Percentiles rank a stretch among this genome's conserved stretches.
These are phyloP conservation scores for Harpagifer antarcticus DNA, from an alignment of 2,797 vertebrate species.

Conservation along the genomic window DNA sequence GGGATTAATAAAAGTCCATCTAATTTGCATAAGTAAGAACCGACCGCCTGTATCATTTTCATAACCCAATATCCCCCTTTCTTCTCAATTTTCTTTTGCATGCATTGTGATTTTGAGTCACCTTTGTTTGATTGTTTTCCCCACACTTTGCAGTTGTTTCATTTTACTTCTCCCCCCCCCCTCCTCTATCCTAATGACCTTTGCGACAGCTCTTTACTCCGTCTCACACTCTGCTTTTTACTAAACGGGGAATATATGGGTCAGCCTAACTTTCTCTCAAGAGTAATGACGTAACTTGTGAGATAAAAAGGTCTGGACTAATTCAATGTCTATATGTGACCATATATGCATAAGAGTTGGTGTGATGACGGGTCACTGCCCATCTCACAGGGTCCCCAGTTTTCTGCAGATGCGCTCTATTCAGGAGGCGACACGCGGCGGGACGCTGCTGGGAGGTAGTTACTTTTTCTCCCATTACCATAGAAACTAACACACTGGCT, in stretches of 20 bases:
- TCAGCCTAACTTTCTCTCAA: slow-evolving; percentile 89
- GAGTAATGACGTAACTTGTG: slow-evolving; percentile 94
- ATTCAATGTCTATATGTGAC: slow-evolving; percentile 77
- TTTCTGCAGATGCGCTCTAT: slow-evolving; percentile 99
- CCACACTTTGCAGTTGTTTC: slow-evolving; percentile 81
- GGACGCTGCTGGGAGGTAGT: slow-evolving; percentile 94
- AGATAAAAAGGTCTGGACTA: slow-evolving; percentile 90
- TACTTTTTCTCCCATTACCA: slow-evolving; percentile 94
- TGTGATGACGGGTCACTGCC: slow-evolving; percentile 97
- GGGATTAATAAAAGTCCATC: too few species aligned
- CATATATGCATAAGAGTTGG: slow-evolving; percentile 73
- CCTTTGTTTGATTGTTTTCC: slow-evolving; percentile 86
- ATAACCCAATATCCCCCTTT: slow-evolving; percentile 89
- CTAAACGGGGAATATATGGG: slow-evolving; percentile 86
- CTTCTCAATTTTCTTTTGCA: slow-evolving; percentile 91
- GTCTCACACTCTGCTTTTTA: slow-evolving; percentile 73
- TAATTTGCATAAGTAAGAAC: slow-evolving; percentile 78
- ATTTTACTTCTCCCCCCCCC: slow-evolving; percentile 32
- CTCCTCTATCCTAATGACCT: slow-evolving; percentile 66
- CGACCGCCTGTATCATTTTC: slow-evolving; percentile 78
- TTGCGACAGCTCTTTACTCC: slow-evolving; percentile 81
- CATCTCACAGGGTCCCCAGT: slow-evolving; percentile 93
- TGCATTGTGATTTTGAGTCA: slow-evolving; percentile 90
- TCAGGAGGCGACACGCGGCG: slow-evolving; percentile 98
- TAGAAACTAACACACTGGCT: slow-evolving; percentile 97